Percentiles rank a stretch among this genome's conserved stretches.
These are phyloP conservation scores for Blastobasis lacticolella DNA, from an alignment of 2,888 invertebrate genomes.

Conservation along the genomic window DNA sequence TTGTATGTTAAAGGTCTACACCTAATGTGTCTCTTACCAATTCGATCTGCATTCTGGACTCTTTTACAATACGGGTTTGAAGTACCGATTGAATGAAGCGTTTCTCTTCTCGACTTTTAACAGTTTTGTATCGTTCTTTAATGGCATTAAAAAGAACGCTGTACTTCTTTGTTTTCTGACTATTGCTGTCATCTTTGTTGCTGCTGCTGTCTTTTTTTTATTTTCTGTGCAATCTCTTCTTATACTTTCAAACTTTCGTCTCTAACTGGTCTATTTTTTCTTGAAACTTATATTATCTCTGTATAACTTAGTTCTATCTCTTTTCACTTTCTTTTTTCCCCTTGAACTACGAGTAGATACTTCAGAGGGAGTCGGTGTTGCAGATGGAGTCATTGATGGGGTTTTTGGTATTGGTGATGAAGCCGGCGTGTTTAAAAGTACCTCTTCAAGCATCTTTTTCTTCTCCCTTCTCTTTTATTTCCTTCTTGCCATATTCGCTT, in stretches of 20 bases:
- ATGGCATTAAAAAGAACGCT: slow-evolving; percentile 8
- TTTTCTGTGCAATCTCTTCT: slow-evolving; percentile 9
- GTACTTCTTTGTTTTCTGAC: slow-evolving; percentile 2
- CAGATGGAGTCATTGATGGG: not conserved
- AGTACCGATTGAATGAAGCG: not conserved
- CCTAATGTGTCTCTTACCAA: slow-evolving; percentile 4
- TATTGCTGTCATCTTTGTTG: slow-evolving; percentile 2
- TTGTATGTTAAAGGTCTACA: not conserved
- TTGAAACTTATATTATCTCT: slow-evolving; percentile 5
- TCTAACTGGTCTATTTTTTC: slow-evolving; percentile 1
- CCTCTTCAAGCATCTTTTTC: not conserved
- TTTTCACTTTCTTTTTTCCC: slow-evolving; percentile 2
- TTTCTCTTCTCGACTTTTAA: slow-evolving; percentile 7
- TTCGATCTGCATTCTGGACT: slow-evolving; percentile 5
- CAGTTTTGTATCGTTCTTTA: slow-evolving; percentile 11
- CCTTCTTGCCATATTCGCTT: slow-evolving; percentile 7
- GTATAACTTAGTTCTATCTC: slow-evolving; percentile 8
- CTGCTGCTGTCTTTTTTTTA: slow-evolving; percentile 11
- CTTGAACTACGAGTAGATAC: not conserved
- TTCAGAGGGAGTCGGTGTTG: not conserved
- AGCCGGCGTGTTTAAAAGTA: slow-evolving; percentile 4
- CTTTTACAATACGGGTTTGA: not conserved
- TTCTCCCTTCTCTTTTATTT: slow-evolving; percentile 3
- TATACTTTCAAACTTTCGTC: slow-evolving; percentile 9
- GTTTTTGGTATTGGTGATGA: slow-evolving; percentile 1